These are phyloP conservation scores for Pygoscelis adeliae DNA, from an alignment of 2,113 vertebrate genomes.

Conservation along the genomic window DNA sequence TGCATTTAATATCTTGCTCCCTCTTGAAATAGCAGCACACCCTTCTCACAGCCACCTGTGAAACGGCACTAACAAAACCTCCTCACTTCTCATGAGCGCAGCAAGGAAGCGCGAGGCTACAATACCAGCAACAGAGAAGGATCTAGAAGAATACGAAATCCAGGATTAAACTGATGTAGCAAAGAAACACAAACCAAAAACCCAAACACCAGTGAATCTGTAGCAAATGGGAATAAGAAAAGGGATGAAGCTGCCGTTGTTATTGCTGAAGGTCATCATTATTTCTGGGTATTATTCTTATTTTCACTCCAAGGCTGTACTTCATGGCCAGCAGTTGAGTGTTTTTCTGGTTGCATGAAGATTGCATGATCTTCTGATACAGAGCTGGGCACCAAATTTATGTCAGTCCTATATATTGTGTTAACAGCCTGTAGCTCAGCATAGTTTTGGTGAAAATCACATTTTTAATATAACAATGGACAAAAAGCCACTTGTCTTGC, in stretches of 20 bases:
- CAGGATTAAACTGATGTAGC: neutral
- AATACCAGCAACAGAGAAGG: neutral
- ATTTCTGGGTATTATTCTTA: neutral
- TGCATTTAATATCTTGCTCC: neutral
- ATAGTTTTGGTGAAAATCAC: neutral
- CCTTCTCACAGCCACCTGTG: neutral
- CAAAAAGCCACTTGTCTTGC: neutral
- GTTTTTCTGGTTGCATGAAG: neutral
- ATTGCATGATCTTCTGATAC: neutral
- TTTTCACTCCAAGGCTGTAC: neutral
- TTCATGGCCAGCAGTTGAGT: neutral
- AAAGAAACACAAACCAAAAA: neutral
- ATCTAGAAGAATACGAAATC: neutral
- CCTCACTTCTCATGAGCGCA: neutral
- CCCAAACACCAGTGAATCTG: neutral
- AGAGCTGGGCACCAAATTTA: neutral
- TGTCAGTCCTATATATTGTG: no score
- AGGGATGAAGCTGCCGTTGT: neutral
- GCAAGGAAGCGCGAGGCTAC: neutral
- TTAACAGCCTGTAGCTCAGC: neutral
- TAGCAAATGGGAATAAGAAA: neutral
- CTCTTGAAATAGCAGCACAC: neutral
- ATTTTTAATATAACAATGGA: neutral
- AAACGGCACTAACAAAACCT: neutral
- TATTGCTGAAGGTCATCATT: neutral